phyloP scores from a whole-genome alignment of 1,140 invertebrate species.

The Pogonognathellus flavescens region DNA sequence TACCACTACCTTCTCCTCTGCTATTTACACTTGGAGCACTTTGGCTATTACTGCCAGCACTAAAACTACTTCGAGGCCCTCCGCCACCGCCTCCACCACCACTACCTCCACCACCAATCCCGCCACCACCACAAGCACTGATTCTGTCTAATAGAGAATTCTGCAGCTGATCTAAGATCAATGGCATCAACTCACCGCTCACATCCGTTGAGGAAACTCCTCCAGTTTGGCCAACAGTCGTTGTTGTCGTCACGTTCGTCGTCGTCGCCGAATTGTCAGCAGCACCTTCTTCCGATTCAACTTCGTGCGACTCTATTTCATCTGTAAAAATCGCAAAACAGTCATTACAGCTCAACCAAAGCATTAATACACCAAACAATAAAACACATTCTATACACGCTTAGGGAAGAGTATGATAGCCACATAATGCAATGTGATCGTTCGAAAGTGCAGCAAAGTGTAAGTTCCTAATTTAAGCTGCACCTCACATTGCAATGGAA shows the following conservation, averaged over 20 bases:
- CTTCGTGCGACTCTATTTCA: slow-evolving; percentile 22
- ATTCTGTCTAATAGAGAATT: slow-evolving; percentile 65
- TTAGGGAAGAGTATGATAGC: too few species aligned
- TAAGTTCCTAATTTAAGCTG: too few species aligned
- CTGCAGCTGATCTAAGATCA: slow-evolving; percentile 75
- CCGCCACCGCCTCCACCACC: slow-evolving; percentile 56
- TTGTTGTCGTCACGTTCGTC: slow-evolving; percentile 32
- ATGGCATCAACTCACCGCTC: slow-evolving; percentile 75
- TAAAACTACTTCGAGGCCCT: slow-evolving; percentile 26
- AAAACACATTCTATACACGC: too few species aligned
- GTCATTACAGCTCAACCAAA: too few species aligned
- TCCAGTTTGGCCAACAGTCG: slow-evolving; percentile 57
- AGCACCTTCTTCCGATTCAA: slow-evolving; percentile 3
- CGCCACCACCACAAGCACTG: slow-evolving; percentile 52
- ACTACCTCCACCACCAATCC: slow-evolving; percentile 68
- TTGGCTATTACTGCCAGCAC: slow-evolving; percentile 18
- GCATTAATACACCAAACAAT: too few species aligned
- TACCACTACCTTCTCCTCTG: background rate
- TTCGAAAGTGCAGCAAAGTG: too few species aligned
- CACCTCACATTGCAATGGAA: too few species aligned
- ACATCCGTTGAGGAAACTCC: slow-evolving; percentile 61
- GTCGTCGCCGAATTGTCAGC: background rate
- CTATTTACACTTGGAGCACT: background rate
- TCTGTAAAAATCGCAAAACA: too few species aligned
- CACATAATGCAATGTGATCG: too few species aligned